Evolutionary conservation across 1,140 invertebrate species (phyloP), one percentile per base, ranked within the genome.

Genomic region (Halyomorpha halys): DNA sequence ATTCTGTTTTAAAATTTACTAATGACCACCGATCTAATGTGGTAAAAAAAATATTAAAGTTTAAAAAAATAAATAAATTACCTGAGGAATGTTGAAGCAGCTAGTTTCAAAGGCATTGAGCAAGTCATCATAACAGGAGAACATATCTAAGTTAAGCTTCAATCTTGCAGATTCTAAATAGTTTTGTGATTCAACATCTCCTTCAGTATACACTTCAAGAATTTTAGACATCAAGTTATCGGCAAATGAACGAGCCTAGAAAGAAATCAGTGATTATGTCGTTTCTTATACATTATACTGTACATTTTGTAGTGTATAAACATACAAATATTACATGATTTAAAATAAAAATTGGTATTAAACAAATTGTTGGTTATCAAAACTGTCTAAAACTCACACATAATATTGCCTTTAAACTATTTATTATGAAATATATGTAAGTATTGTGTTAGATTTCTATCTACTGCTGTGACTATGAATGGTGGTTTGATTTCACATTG

Each of bases 1-100:
- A n/a, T n/a, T n/a, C n/a, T n/a, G n/a, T n/a, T n/a, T n/a, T n/a
- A n/a, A n/a, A n/a, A n/a, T n/a, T n/a, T n/a, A n/a, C n/a, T n/a
- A n/a, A n/a, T n/a, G n/a, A n/a, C n/a, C n/a, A n/a, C n/a, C n/a
- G n/a, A n/a, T n/a, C n/a, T n/a, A n/a, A n/a, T n/a, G n/a, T n/a
- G n/a, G n/a, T n/a, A n/a, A n/a, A n/a, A n/a, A n/a, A n/a, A n/a
- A n/a, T n/a, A n/a, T n/a, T n/a, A n/a, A n/a, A 30, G 27, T 30
- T 30, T 4, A 30, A 30, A 30, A 30, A 30, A 30, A 30, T 30
- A 8, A 8, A 30, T 30, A 30, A 3, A 30, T n/a, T 21, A 62
- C 60, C 60, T 62, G 6, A 8, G 39, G 14, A 44, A 27, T 47
- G 8, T 45, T 62, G 39, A 45, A 62, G 18, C 60, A 62, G 13